A percentile compares a stretch with the other conserved stretches of the same genome.
phyloP scores from a whole-genome alignment of 2,888 invertebrate genomes.

The Eristalis intricaria region DNA sequence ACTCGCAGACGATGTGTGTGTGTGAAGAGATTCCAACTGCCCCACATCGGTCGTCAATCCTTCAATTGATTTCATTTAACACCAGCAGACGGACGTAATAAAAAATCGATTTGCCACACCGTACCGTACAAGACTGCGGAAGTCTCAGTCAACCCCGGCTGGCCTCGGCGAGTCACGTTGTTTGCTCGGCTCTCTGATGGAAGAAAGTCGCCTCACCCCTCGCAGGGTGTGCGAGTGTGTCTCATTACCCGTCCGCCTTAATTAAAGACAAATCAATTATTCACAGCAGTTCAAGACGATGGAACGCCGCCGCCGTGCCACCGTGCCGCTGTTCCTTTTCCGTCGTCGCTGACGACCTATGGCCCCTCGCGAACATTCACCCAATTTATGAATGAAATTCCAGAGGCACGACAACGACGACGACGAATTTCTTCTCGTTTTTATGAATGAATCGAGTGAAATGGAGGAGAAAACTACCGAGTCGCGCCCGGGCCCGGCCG shows the following conservation, averaged over 20 bases:
- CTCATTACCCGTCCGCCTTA: constrained; percentile 46
- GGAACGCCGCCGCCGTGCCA: background rate
- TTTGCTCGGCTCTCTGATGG: background rate
- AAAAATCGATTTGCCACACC: background rate
- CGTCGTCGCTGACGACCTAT: constrained; percentile 56
- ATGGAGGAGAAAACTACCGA: constrained; percentile 20
- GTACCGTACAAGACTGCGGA: background rate
- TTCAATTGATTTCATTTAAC: background rate
- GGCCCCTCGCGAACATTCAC: constrained; percentile 35
- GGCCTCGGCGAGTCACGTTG: background rate
- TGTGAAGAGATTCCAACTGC: background rate
- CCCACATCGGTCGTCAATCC: background rate
- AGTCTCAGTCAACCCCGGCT: background rate
- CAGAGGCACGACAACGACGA: background rate
- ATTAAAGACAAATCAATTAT: constrained; percentile 66
- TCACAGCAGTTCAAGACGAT: constrained; percentile 52
- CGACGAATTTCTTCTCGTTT: background rate
- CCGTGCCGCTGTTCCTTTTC: constrained; percentile 10
- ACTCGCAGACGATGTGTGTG: too few relatives aligned
- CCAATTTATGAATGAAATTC: constrained; percentile 69
- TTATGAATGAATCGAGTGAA: constrained; percentile 59
- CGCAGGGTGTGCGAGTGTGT: background rate
- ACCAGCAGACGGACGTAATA: background rate
- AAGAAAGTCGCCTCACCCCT: background rate
- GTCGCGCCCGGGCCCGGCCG: background rate